Evolutionary conservation across 2,888 invertebrate species (phyloP).

Genomic region (Diarsia mendica): DNA sequence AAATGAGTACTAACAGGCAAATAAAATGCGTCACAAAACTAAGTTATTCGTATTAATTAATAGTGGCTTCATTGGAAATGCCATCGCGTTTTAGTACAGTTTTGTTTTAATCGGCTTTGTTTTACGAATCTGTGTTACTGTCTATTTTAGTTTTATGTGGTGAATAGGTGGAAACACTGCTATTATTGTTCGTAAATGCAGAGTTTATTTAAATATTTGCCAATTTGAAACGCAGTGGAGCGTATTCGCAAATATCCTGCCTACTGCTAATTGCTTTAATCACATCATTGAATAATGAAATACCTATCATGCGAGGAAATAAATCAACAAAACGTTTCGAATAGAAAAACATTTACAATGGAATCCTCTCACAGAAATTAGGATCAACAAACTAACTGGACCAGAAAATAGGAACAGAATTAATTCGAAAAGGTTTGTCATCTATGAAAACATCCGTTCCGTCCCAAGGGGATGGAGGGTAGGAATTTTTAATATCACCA

Average conservation of each 20-base stretch:
- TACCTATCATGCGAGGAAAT: conserved; percentile 9
- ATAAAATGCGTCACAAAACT: conserved; percentile 55
- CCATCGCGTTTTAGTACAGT: conserved; percentile 45
- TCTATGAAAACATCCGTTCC: conserved; percentile 62
- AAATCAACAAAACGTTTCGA: conserved; percentile 25
- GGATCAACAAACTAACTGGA: conserved; percentile 51
- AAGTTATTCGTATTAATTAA: conserved; percentile 57
- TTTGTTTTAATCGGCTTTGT: conserved; percentile 56
- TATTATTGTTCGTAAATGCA: conserved; percentile 39
- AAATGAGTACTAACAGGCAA: conserved; percentile 65
- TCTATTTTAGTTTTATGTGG: conserved; percentile 41
- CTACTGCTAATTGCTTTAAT: conserved; percentile 29
- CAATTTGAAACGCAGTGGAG: conserved; percentile 17
- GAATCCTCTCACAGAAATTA: conserved; percentile 47
- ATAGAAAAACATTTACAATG: conserved; percentile 37
- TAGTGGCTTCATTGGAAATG: conserved; percentile 54
- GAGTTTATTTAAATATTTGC: conserved; percentile 47
- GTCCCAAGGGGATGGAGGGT: conserved; percentile 62
- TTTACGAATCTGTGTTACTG: conserved; percentile 43
- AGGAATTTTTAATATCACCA: conserved; percentile 83
- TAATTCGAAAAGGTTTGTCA: conserved; percentile 64
- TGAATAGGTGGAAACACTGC: conserved; percentile 23
- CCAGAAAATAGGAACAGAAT: conserved; percentile 57
- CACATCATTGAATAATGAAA: conserved; percentile 25
- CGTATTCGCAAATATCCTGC: conserved; percentile 20